phyloP scores from a whole-genome alignment of 2,113 vertebrate genomes.

The Sceloporus undulatus region DNA sequence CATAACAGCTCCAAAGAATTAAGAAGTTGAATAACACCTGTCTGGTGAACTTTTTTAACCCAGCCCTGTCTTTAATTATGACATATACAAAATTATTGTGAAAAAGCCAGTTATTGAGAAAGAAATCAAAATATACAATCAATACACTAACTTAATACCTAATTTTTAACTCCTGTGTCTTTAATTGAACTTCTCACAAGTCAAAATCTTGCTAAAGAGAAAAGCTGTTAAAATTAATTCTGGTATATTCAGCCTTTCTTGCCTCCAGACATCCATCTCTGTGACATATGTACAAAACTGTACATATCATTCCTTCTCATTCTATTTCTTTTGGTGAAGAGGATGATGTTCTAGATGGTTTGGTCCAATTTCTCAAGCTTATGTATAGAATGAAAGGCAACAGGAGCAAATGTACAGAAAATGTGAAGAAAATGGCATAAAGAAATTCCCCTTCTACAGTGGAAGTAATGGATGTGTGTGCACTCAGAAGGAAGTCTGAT shows the following conservation, averaged over 20 bases:
- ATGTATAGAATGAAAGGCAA: not conserved
- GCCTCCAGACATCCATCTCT: not conserved
- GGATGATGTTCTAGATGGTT: not conserved
- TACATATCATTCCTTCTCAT: not conserved
- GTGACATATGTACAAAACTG: not conserved
- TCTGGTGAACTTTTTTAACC: constrained; percentile 24
- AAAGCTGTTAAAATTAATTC: constrained; percentile 27
- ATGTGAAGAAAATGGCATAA: not conserved
- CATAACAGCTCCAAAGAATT: not conserved
- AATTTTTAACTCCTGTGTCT: constrained; percentile 24
- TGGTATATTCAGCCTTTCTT: constrained; percentile 24
- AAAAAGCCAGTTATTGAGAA: constrained; percentile 12
- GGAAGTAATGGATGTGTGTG: not conserved
- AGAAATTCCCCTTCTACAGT: not conserved
- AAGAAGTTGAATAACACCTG: constrained; percentile 18
- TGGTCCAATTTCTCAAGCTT: not conserved
- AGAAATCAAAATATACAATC: constrained; percentile 33
- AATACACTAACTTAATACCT: constrained; percentile 19
- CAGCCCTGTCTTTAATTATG: constrained; percentile 33
- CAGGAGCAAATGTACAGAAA: rapidly evolving
- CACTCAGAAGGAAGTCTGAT: not conserved
- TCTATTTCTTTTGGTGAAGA: not conserved
- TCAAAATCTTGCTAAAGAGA: not conserved
- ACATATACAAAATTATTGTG: not conserved
- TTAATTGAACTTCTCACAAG: not conserved